A percentile compares a stretch with the other conserved stretches of the same genome.
These are phyloP conservation scores for Zosterops lateralis DNA, from an alignment of 2,113 vertebrate genomes.

Conservation along the genomic window DNA sequence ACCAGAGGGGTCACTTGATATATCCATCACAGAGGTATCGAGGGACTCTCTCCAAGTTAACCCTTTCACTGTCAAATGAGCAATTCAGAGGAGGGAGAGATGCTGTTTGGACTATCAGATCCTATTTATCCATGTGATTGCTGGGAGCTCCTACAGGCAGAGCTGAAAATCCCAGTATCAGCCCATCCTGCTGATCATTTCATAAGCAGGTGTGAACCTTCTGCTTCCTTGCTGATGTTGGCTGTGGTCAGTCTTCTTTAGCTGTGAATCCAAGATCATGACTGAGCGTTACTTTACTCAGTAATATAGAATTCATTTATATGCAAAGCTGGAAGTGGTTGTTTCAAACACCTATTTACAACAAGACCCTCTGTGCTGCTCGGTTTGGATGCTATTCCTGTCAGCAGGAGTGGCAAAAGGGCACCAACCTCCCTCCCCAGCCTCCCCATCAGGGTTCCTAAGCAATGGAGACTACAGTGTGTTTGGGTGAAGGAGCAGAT, in stretches of 20 bases:
- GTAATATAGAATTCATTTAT: not conserved
- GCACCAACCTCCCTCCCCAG: not conserved
- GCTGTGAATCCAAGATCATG: not conserved
- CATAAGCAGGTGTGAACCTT: not conserved
- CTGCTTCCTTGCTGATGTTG: not conserved
- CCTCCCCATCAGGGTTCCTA: not conserved
- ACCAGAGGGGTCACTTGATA: not conserved
- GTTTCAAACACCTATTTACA: not conserved
- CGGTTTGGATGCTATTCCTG: not conserved
- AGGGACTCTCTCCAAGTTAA: not conserved
- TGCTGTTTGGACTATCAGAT: not conserved
- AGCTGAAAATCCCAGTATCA: not conserved
- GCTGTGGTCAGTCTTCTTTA: not conserved
- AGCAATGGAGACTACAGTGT: rapidly evolving
- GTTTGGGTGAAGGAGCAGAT: not conserved
- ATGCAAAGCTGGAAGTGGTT: not conserved
- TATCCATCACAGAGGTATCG: not conserved
- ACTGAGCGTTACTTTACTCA: not conserved
- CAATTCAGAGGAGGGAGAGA: not conserved
- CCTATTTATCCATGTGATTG: not conserved
- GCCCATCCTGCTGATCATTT: rapidly evolving
- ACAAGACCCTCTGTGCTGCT: not conserved
- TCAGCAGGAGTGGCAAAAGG: not conserved
- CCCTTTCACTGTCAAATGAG: not conserved
- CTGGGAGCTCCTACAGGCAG: not conserved